These are phyloP conservation scores for Gerris buenoi DNA, from an alignment of 1,140 invertebrate species.

Conservation along the genomic window DNA sequence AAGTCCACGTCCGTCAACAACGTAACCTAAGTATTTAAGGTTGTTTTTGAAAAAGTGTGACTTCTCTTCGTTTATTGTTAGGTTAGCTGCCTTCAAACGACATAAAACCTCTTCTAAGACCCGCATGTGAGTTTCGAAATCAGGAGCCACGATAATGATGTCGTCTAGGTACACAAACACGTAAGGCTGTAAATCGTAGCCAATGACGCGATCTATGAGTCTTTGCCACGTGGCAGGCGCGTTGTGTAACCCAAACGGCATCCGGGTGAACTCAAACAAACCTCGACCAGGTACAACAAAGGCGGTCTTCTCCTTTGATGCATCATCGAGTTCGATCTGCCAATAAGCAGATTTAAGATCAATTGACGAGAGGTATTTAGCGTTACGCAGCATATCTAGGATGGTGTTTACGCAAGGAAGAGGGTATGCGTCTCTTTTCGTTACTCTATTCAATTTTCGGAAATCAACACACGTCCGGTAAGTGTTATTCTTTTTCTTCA, in stretches of 20 bases:
- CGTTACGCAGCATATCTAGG: conserved; percentile 23
- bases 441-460: conserved; percentile 30
- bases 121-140: conserved; percentile 21
- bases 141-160: conserved; percentile 19
- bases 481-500: conserved; percentile 34
- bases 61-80: conserved; percentile 25
- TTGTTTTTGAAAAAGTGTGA: conserved; percentile 24
- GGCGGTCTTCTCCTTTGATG: conserved; percentile 12
- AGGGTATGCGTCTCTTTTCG: conserved; percentile 21
- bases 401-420: not conserved
- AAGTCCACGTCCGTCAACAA: conserved; percentile 5
- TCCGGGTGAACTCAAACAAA: conserved; percentile 24
- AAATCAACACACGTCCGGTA: conserved; percentile 34
- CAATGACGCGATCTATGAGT: conserved; percentile 21
- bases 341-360: conserved; percentile 26
- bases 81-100: conserved; percentile 19
- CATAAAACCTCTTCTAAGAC: conserved; percentile 19
- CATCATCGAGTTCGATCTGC: conserved; percentile 12
- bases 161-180: conserved; percentile 24
- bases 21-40: conserved; percentile 12
- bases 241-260: conserved; percentile 29
- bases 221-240: conserved; percentile 24
- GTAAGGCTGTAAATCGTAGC: conserved; percentile 9
- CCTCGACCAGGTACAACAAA: conserved; percentile 21
- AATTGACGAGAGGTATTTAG: conserved; percentile 23